Conservation (phyloP, 2,797 vertebrate species). For the Cryptoprocta ferox region DNA sequence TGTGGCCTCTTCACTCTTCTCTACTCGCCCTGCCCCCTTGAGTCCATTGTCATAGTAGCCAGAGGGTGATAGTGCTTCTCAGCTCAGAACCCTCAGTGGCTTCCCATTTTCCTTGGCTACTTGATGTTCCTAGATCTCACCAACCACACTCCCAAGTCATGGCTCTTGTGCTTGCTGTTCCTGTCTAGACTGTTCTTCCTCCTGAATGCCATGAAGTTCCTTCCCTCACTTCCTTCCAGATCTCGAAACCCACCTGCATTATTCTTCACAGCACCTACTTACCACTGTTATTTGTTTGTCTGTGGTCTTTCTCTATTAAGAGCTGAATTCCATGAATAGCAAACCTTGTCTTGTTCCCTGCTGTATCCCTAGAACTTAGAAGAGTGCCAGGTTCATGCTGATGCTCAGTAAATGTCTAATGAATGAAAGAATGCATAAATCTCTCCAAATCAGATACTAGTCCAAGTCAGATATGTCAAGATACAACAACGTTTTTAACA, state of each 20-base stretch:
- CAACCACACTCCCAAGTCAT: not conserved
- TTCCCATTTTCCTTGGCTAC: not conserved
- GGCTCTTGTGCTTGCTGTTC: not conserved
- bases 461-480: not conserved
- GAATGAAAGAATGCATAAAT: conserved; percentile 18
- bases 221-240: not conserved
- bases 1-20: not conserved
- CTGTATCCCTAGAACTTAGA: not conserved
- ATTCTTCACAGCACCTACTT: not conserved
- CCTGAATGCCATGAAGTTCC: not conserved
- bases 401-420: conserved; percentile 27
- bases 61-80: not conserved
- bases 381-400: not conserved
- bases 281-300: not conserved
- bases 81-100: not conserved
- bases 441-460: not conserved
- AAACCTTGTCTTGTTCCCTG: not conserved
- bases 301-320: not conserved
- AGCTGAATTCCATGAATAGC: not conserved
- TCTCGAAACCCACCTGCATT: not conserved
- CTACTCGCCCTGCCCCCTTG: not conserved
- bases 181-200: not conserved
- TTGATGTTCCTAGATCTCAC: not conserved
- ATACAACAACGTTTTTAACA: not conserved
- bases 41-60: not conserved